A percentile compares a stretch with the other conserved stretches of the same genome.
phyloP scores from a whole-genome alignment of 2,113 vertebrate genomes.

The Phodopus roborovskii region DNA sequence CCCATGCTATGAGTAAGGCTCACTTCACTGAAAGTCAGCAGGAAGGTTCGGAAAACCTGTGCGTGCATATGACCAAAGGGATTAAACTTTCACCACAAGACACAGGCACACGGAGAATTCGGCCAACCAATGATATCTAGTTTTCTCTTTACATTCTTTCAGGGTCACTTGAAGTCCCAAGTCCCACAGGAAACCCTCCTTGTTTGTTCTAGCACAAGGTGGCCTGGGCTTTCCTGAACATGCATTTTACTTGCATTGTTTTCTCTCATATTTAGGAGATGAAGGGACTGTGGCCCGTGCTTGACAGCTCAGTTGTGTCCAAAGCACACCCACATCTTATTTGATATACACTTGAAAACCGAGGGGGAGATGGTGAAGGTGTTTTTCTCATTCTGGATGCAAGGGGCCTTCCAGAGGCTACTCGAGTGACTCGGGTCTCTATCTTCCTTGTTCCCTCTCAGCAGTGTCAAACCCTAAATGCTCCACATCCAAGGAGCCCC shows the following conservation, averaged over 20 bases:
- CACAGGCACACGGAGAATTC: not conserved
- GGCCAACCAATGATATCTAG: not conserved
- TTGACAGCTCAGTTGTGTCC: not conserved
- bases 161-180: not conserved
- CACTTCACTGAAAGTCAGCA: constrained; percentile 30
- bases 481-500: not conserved
- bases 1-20: constrained; percentile 16
- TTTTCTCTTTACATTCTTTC: constrained; percentile 18
- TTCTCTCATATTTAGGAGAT: not conserved
- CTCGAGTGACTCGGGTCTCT: not conserved
- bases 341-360: not conserved
- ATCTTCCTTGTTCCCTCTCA: not conserved
- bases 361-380: not conserved
- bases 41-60: constrained; percentile 11
- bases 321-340: not conserved
- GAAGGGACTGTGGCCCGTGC: not conserved
- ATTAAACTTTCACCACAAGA: not conserved
- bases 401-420: not conserved
- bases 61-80: not conserved
- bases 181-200: constrained; percentile 20
- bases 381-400: not conserved
- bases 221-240: not conserved
- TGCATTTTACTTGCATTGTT: not conserved
- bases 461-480: not conserved
- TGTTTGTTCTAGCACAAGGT: not conserved